Conservation (phyloP, 2,797 vertebrate species). For the Falco rusticolus region DNA sequence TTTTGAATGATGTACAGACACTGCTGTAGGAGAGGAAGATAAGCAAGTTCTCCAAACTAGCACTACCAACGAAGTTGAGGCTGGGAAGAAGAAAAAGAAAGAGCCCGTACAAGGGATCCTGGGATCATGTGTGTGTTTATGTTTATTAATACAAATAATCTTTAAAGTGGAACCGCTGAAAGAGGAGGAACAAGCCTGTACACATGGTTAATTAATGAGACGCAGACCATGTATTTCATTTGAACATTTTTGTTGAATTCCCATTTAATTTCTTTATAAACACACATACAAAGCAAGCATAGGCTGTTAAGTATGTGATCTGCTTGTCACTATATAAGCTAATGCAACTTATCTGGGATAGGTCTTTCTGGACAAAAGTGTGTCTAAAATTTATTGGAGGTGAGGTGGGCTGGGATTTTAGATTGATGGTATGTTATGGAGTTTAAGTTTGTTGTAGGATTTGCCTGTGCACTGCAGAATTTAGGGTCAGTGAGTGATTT, state of each 20-base stretch:
- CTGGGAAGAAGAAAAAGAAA: background rate
- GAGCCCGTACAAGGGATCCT: background rate
- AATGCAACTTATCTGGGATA: background rate
- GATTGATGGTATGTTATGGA: background rate
- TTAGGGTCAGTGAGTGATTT: background rate
- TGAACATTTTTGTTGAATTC: background rate
- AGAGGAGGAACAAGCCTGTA: background rate
- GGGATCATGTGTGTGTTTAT: background rate
- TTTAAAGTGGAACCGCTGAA: background rate
- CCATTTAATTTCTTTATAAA: background rate
- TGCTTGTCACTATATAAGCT: background rate
- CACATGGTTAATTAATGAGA: background rate
- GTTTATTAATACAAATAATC: background rate
- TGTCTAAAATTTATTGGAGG: background rate
- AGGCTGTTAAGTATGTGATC: background rate
- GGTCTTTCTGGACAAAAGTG: background rate
- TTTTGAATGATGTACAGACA: background rate
- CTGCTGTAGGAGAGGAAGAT: background rate
- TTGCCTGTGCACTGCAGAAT: background rate
- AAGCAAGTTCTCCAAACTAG: background rate
- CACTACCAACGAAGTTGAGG: background rate
- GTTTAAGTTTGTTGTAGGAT: background rate
- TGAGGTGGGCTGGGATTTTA: background rate
- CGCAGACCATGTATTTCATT: background rate
- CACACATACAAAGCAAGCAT: background rate